Percentiles rank a stretch among this genome's conserved stretches.
These are phyloP conservation scores for Typhlichthys subterraneus DNA, from an alignment of 2,797 vertebrate genomes.

Conservation along the genomic window DNA sequence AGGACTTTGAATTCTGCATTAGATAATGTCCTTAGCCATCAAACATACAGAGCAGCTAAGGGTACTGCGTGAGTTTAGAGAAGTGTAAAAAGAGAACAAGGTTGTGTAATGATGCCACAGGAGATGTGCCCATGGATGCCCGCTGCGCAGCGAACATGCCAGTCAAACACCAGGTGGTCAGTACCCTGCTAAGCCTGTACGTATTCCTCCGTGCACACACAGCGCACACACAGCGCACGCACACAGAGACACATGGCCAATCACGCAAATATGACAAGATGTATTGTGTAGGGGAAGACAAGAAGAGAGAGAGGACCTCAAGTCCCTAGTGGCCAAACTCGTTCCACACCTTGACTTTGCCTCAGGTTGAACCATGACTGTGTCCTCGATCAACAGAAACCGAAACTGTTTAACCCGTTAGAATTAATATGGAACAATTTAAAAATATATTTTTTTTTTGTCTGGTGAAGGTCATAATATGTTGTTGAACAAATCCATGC, in stretches of 20 bases:
- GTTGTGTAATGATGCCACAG: constrained; percentile 47
- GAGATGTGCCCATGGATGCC: constrained; percentile 43
- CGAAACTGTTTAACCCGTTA: no score
- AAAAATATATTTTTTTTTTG: no score
- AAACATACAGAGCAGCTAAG: constrained; percentile 29
- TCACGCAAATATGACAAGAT: constrained; percentile 15
- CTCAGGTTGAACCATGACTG: no score
- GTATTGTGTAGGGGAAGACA: constrained; percentile 20
- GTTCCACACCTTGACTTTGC: no score
- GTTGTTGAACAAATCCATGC: no score
- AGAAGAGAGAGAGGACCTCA: not conserved
- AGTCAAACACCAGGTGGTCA: constrained; percentile 65
- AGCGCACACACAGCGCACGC: constrained; percentile 19
- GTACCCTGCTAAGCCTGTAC: constrained; percentile 49
- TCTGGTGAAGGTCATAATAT: no score
- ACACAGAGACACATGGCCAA: constrained; percentile 18
- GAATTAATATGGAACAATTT: no score
- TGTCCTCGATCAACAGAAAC: no score
- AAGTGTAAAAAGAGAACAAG: constrained; percentile 36
- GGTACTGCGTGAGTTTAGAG: constrained; percentile 20
- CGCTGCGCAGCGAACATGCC: constrained; percentile 56
- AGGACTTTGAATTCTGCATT: constrained; percentile 16
- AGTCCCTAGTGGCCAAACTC: no score
- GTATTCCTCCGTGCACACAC: constrained; percentile 32
- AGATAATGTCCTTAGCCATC: constrained; percentile 34